These are phyloP conservation scores for Onychostoma macrolepis DNA, from an alignment of 2,113 vertebrate species.

Conservation along the genomic window DNA sequence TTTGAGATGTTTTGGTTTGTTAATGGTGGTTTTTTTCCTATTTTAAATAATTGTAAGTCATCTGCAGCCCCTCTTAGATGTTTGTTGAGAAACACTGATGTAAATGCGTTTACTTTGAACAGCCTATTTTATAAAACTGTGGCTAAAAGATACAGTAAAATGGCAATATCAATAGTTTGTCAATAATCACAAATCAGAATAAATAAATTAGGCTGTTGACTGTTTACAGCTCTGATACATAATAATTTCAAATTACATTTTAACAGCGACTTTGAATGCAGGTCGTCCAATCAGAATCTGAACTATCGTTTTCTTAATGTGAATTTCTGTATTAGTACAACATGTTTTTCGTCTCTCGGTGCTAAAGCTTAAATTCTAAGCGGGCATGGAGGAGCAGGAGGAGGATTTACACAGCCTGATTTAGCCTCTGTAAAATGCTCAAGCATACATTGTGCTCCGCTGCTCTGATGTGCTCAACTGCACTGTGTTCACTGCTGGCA, in stretches of 20 bases:
- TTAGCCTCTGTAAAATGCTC: conserved; percentile 47
- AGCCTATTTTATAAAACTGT: background rate
- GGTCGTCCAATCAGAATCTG: background rate
- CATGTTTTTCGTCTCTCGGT: conserved; percentile 26
- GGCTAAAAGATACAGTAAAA: background rate
- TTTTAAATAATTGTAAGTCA: no score
- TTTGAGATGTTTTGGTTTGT: no score
- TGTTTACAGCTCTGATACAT: background rate
- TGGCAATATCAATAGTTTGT: background rate
- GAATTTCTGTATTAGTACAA: conserved; percentile 38
- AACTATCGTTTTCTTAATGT: background rate
- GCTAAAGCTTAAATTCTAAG: conserved; percentile 51
- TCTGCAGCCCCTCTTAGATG: no score
- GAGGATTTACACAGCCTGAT: conserved; percentile 45
- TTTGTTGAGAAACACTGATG: background rate
- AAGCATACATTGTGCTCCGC: conserved; percentile 40
- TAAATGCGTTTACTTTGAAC: background rate
- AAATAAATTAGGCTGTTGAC: background rate
- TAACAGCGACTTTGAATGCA: background rate
- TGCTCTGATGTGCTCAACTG: conserved; percentile 40
- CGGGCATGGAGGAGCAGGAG: conserved; percentile 10
- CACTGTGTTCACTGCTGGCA: conserved; percentile 29
- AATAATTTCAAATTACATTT: background rate
- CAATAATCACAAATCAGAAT: background rate
- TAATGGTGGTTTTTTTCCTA: no score